Evolutionary conservation across 2,113 vertebrate genomes (phyloP), one percentile per base, ranked within the genome.

Genomic region (Channa maculata): DNA sequence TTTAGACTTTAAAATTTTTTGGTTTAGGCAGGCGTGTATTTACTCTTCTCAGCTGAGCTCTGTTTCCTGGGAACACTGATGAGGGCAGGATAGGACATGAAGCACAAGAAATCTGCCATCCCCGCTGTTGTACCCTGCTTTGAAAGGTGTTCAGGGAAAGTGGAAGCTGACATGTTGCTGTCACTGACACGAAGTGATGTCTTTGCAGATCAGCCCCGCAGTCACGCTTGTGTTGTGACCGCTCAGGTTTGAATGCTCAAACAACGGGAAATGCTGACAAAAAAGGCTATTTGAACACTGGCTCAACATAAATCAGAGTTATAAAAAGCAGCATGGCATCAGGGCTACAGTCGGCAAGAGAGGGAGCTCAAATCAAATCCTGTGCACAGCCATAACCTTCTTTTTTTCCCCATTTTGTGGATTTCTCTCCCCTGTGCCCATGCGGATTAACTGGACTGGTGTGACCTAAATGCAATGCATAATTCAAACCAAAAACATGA

Each of bases 231-330:
- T 82, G 65, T 87, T 80, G 72, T 73, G 76, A 71, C 76, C 44
- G 46, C 85, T 82, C 71, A 60, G 77, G 71, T 82, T 67, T 73
- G 73, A 85, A 78, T 37, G 61, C 79, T 70, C 71, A 69, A 82
- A 79, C 54, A 68, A 38, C 3, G 8, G 54, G 71, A 73, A 75
- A 65, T 24, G 63, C 75, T 81, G 82, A 89, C 83, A 86, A 79
- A 87, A 89, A 41, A 82, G 75, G 73, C 86, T 86, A 77, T 88
- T 87, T 90, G 73, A 86, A 81, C 85, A 84, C 75, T 86, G 89
- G 85, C 83, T 90, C 81, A 77, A 78, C 87, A 84, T 87, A 81
- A 89, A 79, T 90, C 83, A 14, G 65, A 81, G 87, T 76, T 88
- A 83, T 83, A 86, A 86, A 89, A 88, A 88, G 83, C 83, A 83